Base-by-base conservation (phyloP, 2,888 invertebrate species). In the Oxyscelio sp. region DNA sequence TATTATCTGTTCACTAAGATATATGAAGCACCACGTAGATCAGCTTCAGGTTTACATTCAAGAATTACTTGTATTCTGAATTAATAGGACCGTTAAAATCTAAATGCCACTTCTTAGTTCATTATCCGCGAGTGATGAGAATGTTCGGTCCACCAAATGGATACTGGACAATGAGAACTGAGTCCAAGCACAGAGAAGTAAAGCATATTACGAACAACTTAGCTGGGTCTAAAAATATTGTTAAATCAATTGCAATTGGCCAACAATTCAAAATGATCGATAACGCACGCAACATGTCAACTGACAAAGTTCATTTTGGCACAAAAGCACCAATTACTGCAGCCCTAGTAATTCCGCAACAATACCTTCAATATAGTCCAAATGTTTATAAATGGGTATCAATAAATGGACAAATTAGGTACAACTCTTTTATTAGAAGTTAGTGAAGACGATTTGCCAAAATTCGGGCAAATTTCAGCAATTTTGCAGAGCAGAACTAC, bases 131-230 rank as follows among this genome's bases (percentile, higher is more conserved):
- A 22, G 52, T 71, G 0, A 71, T 71, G 13, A 19, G 5, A 27
- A 13, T 63, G 17, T 71, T 71, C 40, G 71, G 80, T 17, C 65
- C 79, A 27, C 38, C 56, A 8, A 21, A 15, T n/a, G 19, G 43
- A 13, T 77, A 59, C 34, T 68, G 66, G 58, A 68, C 77, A 17
- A 77, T 77, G 68, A 61, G 77, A 4, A 40, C 54, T 22, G 77
- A 77, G n/a, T 66, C 66, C n/a, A 77, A 77, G 27, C 77, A 77
- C 19, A 50, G 77, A 0, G 50, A 66, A 6, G 34, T 77, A 38
- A 77, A 77, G 52, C 24, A 21, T 8, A 19, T 68, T 1, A 50
- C 65, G 19, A 68, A 66, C 17, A 43, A 38, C n/a, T 50, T 77
- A 11, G 68, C 59, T 24, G 77, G 77, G 21, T 59, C 77, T 13